Evolutionary conservation across 2,888 invertebrate species (phyloP).

Genomic region (Pachymerium ferrugineum): DNA sequence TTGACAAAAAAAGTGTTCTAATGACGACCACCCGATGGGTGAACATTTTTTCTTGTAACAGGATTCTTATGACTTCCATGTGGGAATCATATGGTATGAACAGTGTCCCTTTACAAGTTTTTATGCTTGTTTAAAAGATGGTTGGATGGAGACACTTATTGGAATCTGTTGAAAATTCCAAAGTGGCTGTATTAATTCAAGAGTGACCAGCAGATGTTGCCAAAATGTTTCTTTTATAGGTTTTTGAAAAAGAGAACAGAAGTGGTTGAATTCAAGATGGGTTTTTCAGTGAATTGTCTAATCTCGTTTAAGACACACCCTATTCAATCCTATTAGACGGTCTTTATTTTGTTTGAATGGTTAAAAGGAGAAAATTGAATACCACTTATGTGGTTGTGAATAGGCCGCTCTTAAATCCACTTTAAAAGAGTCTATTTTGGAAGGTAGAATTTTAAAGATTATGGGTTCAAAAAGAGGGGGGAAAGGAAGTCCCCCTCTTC

Average conservation of each 20-base stretch:
- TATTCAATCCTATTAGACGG: neutral
- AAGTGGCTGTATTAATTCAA: conserved; percentile 10
- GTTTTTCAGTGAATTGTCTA: neutral
- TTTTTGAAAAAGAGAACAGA: neutral
- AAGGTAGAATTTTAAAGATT: conserved; percentile 5
- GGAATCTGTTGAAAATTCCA: neutral
- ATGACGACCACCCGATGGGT: neutral
- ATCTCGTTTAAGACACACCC: conserved; percentile 23
- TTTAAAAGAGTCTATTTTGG: conserved; percentile 15
- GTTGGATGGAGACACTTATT: neutral
- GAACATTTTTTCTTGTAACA: neutral
- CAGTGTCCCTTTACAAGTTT: neutral
- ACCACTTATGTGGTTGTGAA: neutral
- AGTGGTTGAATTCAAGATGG: neutral
- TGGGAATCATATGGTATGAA: neutral
- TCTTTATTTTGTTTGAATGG: neutral
- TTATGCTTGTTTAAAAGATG: conserved; percentile 5
- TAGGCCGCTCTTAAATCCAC: neutral
- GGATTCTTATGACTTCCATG: neutral
- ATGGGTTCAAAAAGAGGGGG: no score
- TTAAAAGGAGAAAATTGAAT: neutral
- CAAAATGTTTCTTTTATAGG: neutral
- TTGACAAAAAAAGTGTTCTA: neutral
- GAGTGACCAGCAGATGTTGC: neutral
- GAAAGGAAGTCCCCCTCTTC: no score